Evolutionary conservation across 1,140 invertebrate species (phyloP), one percentile per base, ranked within the genome.

Genomic region (Scaptomyza montana): DNA sequence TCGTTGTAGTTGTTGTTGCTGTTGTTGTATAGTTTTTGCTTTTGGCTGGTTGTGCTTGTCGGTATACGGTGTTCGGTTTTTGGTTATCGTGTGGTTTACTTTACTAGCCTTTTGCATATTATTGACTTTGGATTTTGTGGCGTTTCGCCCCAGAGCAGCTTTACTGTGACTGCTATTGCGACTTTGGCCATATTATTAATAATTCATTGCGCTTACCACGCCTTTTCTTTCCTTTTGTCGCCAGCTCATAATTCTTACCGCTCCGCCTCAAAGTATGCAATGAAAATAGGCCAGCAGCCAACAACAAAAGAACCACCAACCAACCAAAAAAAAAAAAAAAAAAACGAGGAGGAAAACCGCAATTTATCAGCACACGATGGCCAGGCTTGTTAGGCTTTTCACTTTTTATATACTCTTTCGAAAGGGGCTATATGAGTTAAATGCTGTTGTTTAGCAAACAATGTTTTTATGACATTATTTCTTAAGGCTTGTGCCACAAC

Each of bases 171-270:
- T 54, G 16, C 39, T 54, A n/a, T 49, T 65, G 61, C 39, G 25
- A 33, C 41, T 64, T 54, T 25, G 62, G 19, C 43, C 46, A 57
- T 33, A 49, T 77, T 79, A 80, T 85, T 81, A 85, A 86, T 85
- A 86, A 85, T 86, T 85, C 81, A 86, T 85, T 78, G 81, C 66
- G 66, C 74, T 80, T 86, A 86, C 81, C 74, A 77, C 81, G 81
- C 78, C 77, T 80, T 79, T 72, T 36, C 0, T 33, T 33, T 33
- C 5, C 5, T 33, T 33, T 78, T 86, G 46, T 71, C 66, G 73
- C 62, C 46, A 43, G 39, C 33, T 69, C 78, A 85, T 85, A 80
- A 85, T 85, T 81, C 70, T 75, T 85, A 65, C 57, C 65, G 81
- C 70, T 63, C 62, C 70, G 81, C 81, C 78, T 71, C 43, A 55